A percentile compares a stretch with the other conserved stretches of the same genome.
Evolutionary conservation across 2,888 invertebrate species (phyloP).

Genomic region (Mythimna loreyi): DNA sequence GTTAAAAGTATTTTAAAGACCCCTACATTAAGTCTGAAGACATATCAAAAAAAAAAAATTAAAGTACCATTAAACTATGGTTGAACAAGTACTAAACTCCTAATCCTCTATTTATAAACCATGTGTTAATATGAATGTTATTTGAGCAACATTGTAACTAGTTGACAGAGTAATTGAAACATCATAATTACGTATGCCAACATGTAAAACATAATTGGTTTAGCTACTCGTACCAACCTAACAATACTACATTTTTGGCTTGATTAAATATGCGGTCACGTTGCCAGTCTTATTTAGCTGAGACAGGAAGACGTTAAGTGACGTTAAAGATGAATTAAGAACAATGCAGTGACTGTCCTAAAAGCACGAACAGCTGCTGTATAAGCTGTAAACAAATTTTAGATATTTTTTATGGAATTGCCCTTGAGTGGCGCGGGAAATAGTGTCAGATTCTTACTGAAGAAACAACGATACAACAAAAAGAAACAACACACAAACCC

Average conservation of each 20-base stretch:
- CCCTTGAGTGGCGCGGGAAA: too few species aligned
- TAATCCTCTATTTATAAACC: neutral
- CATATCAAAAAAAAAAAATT: too few species aligned
- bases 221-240: conserved; percentile 8
- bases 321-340: conserved; percentile 23
- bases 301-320: conserved; percentile 39
- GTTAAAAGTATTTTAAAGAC: too few species aligned
- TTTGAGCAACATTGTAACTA: neutral
- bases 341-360: conserved; percentile 5
- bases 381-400: too few species aligned
- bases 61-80: too few species aligned
- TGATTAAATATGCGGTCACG: conserved; percentile 29
- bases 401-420: too few species aligned
- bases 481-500: too few species aligned
- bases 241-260: conserved; percentile 21
- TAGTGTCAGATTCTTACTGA: too few species aligned
- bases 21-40: too few species aligned
- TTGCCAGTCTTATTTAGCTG: conserved; percentile 31
- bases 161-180: conserved; percentile 26
- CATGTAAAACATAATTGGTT: conserved; percentile 23
- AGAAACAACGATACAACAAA: too few species aligned
- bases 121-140: neutral
- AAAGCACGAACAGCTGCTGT: conserved; percentile 7
- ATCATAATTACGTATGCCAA: neutral
- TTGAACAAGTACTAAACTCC: neutral